Percentiles rank a stretch among this genome's conserved stretches.
Conservation (phyloP, 1,140 invertebrate genomes). For the Drosophila quadrilineata region DNA sequence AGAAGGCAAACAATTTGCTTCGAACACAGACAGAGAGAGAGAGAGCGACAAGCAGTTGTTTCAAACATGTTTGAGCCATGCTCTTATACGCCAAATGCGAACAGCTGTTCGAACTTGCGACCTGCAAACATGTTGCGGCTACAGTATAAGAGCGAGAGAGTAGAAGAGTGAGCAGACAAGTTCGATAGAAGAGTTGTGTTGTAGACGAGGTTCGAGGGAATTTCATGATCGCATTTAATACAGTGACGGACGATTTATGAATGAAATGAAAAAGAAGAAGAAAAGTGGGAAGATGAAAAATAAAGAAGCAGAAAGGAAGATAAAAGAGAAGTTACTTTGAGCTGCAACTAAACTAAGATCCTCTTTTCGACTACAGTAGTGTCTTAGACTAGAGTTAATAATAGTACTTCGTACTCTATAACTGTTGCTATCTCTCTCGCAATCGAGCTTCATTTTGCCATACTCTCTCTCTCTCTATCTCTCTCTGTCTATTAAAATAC, state of each 20-base stretch:
- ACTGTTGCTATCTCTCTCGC: too few relatives aligned
- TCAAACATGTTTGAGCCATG: constrained; percentile 46
- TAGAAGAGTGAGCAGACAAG: constrained; percentile 11
- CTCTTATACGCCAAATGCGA: constrained; percentile 46
- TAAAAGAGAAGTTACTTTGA: too few relatives aligned
- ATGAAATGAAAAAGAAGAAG: not conserved
- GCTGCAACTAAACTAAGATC: too few relatives aligned
- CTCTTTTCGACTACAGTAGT: too few relatives aligned
- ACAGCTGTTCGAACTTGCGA: constrained; percentile 61
- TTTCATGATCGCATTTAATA: constrained; percentile 42
- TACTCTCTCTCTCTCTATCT: not conserved
- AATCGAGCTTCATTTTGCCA: not conserved
- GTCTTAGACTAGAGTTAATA: too few relatives aligned
- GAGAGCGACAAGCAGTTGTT: not conserved
- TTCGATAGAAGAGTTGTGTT: not conserved
- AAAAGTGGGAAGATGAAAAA: not conserved
- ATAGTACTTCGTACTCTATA: too few relatives aligned
- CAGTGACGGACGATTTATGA: not conserved
- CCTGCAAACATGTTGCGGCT: constrained; percentile 30
- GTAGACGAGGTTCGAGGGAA: constrained; percentile 8
- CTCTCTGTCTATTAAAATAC: constrained; percentile 58
- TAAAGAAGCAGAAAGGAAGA: too few relatives aligned
- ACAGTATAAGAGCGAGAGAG: not conserved
- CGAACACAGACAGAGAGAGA: too few relatives aligned
- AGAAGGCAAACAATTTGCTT: too few relatives aligned